Percentiles rank a stretch among this genome's conserved stretches.
Evolutionary conservation across 2,888 invertebrate species (phyloP).

Genomic region (Epirrhoe alternata): DNA sequence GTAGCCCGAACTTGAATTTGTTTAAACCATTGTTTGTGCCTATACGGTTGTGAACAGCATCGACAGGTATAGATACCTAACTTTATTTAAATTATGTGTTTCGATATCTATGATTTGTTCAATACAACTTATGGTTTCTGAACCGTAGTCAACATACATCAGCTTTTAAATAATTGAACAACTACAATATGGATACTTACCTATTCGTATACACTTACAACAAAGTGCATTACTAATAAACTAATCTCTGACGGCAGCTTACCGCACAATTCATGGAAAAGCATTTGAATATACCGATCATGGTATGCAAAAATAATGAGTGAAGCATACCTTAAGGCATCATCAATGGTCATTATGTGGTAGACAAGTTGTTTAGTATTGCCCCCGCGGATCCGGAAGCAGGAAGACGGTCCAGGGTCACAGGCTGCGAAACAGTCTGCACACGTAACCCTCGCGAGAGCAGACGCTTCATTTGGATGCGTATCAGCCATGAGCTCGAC

Average conservation of each 20-base stretch:
- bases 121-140: neutral
- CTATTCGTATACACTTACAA: neutral
- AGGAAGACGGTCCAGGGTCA: constrained; percentile 72
- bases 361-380: constrained; percentile 62
- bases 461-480: constrained; percentile 63
- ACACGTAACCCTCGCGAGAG: constrained; percentile 50
- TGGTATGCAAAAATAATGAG: constrained; percentile 14
- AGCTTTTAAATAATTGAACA: neutral
- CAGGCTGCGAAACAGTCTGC: constrained; percentile 57
- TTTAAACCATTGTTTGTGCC: constrained; percentile 29
- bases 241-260: constrained; percentile 5
- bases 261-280: constrained; percentile 22
- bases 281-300: neutral
- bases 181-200: neutral
- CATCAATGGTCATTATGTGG: constrained; percentile 33
- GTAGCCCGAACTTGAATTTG: constrained; percentile 37
- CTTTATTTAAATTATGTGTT: neutral
- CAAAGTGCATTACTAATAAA: constrained; percentile 5
- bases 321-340: constrained; percentile 19
- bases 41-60: constrained; percentile 18
- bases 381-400: constrained; percentile 71
- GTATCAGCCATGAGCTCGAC: constrained; percentile 45
- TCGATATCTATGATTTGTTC: neutral
- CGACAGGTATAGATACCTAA: neutral
- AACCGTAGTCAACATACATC: neutral